A percentile compares a stretch with the other conserved stretches of the same genome.
phyloP scores from a whole-genome alignment of 35 echinoderm and acorn worm species.

The Acanthaster planci region DNA sequence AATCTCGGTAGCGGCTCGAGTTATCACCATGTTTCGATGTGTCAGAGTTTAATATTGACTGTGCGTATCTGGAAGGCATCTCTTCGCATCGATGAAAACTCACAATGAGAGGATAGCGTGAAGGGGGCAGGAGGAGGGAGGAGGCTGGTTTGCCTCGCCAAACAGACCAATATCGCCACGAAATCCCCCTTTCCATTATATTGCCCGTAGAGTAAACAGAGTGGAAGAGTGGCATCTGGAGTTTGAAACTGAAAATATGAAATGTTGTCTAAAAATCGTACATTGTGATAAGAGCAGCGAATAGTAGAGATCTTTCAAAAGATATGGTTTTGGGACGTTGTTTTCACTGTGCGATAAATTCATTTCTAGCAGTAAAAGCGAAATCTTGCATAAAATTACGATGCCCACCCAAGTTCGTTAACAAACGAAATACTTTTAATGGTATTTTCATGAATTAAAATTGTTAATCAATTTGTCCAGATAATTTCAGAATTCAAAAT shows the following conservation, averaged over 20 bases:
- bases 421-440: too few species aligned
- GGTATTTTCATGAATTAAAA: too few species aligned
- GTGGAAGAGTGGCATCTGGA: not conserved
- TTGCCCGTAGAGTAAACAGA: not conserved
- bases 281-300: too few species aligned
- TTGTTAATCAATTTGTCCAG: too few species aligned
- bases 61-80: not conserved
- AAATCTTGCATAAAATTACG: too few species aligned
- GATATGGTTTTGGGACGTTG: too few species aligned
- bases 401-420: too few species aligned
- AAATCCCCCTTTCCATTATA: not conserved
- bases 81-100: not conserved
- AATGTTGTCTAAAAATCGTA: not conserved
- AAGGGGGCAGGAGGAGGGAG: not conserved
- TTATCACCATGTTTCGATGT: not conserved
- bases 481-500: too few species aligned
- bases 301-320: too few species aligned
- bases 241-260: not conserved
- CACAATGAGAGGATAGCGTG: not conserved
- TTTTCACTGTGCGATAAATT: too few species aligned
- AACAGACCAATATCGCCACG: not conserved
- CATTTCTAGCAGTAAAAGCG: too few species aligned
- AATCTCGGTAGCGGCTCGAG: too few species aligned
- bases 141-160: not conserved
- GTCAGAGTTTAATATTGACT: conserved; percentile 19